These are phyloP conservation scores for Pterois miles DNA, from an alignment of 2,797 vertebrate genomes.

Conservation along the genomic window DNA sequence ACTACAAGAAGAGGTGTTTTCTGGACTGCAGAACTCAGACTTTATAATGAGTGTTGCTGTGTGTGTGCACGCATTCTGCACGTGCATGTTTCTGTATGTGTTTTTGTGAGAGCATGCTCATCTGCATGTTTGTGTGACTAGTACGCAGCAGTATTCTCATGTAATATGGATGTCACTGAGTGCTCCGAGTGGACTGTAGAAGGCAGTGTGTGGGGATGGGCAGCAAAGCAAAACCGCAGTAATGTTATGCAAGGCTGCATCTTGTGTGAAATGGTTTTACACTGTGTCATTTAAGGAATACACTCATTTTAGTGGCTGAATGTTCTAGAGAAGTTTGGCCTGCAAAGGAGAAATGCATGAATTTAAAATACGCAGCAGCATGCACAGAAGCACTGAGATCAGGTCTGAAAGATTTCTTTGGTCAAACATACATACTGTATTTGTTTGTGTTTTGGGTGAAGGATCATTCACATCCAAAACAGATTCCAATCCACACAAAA, in stretches of 20 bases:
- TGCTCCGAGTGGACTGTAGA: constrained; percentile 30
- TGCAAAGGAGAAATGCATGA: constrained; percentile 32
- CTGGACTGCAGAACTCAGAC: constrained; percentile 19
- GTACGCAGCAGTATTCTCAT: constrained; percentile 37
- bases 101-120: not conserved
- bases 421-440: constrained; percentile 42
- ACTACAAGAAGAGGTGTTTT: constrained; percentile 35
- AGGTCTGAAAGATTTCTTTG: constrained; percentile 41
- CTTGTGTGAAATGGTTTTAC: constrained; percentile 32
- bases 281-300: constrained; percentile 7
- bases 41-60: constrained; percentile 12
- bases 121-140: constrained; percentile 26
- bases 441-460: constrained; percentile 22
- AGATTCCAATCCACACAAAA: constrained; percentile 21
- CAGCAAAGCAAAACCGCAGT: constrained; percentile 30
- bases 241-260: constrained; percentile 46
- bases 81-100: not conserved
- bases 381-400: constrained; percentile 42
- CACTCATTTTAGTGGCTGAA: constrained; percentile 17
- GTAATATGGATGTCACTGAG: constrained; percentile 61
- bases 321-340: constrained; percentile 21
- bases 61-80: not conserved
- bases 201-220: constrained; percentile 5
- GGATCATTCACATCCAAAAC: constrained; percentile 8
- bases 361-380: constrained; percentile 44